Conservation (phyloP, 2,888 invertebrate species). For the Eilema depressum region DNA sequence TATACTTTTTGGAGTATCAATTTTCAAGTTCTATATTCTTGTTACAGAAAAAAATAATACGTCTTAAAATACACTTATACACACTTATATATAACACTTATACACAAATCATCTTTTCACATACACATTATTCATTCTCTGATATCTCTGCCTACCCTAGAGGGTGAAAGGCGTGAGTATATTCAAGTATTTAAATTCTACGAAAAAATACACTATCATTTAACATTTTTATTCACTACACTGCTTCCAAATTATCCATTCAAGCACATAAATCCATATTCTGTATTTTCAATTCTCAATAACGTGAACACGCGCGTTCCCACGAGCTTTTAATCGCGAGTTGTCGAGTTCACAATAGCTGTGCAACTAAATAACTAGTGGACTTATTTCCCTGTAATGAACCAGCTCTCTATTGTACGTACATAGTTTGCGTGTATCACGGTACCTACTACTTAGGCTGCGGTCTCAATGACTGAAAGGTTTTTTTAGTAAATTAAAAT, state of each 20-base stretch:
- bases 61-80: neutral
- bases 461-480: constrained; percentile 5
- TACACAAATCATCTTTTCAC: neutral
- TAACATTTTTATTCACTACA: neutral
- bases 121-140: neutral
- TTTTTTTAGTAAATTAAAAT: neutral
- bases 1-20: neutral
- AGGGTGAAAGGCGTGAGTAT: neutral
- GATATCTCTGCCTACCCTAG: neutral
- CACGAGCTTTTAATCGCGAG: constrained; percentile 17
- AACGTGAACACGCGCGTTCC: neutral
- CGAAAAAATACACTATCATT: neutral
- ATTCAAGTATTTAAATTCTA: neutral
- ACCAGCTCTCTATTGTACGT: constrained; percentile 37
- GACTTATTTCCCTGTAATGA: constrained; percentile 27
- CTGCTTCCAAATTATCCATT: neutral
- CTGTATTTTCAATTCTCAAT: neutral
- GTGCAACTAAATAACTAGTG: constrained; percentile 32
- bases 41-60: neutral
- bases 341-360: constrained; percentile 24
- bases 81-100: neutral
- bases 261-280: neutral
- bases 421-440: constrained; percentile 67
- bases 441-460: constrained; percentile 42
- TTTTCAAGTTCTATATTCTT: neutral